Evolutionary conservation across 2,113 vertebrate genomes (phyloP).

Genomic region (Corythaixoides concolor): DNA sequence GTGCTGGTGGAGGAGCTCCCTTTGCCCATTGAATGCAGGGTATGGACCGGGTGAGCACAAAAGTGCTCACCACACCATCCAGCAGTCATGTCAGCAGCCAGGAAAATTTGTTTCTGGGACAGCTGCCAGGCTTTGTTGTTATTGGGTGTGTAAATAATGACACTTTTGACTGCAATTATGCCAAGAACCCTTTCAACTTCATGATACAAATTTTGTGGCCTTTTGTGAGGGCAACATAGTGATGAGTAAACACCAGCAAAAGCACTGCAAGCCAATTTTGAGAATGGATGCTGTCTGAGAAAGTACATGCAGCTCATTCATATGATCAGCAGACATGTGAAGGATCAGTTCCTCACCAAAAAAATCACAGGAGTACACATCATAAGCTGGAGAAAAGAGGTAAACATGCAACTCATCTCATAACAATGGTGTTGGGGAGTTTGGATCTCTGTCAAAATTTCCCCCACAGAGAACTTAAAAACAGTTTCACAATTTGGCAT

Average conservation of each 20-base stretch:
- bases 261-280: background rate
- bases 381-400: background rate
- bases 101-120: background rate
- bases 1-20: background rate
- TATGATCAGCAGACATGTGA: background rate
- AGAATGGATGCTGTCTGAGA: background rate
- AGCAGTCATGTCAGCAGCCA: background rate
- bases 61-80: background rate
- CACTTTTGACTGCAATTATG: background rate
- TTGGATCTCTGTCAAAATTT: background rate
- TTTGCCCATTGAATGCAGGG: background rate
- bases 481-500: background rate
- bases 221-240: background rate
- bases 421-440: background rate
- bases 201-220: background rate
- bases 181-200: background rate
- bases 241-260: background rate
- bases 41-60: accelerated
- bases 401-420: background rate
- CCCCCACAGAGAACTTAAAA: background rate
- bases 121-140: background rate
- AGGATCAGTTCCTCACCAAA: background rate
- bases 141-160: background rate
- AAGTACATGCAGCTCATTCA: background rate
- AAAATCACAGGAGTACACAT: background rate